A percentile compares a stretch with the other conserved stretches of the same genome.
These are phyloP conservation scores for Bombus fervidus DNA, from an alignment of 1,140 invertebrate genomes.

Conservation along the genomic window DNA sequence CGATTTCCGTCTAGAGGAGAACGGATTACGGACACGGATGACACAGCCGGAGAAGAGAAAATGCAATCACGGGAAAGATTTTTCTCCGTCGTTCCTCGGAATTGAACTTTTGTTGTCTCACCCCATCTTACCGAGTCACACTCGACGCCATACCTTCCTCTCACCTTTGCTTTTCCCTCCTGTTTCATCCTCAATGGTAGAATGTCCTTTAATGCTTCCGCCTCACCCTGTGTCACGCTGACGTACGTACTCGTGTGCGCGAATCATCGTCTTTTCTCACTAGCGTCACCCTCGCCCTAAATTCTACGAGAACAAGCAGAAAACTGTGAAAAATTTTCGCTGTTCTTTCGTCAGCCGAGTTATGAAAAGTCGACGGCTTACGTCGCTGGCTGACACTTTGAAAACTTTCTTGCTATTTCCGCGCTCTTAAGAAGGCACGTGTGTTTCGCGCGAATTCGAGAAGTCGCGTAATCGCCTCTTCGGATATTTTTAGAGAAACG, in stretches of 20 bases:
- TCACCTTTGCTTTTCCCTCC: conserved; percentile 40
- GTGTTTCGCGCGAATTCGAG: neutral
- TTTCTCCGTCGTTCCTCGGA: conserved; percentile 73
- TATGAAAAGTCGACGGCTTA: conserved; percentile 3
- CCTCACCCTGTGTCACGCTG: neutral
- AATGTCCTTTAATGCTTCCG: conserved; percentile 32
- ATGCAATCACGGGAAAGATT: conserved; percentile 74
- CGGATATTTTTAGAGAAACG: neutral
- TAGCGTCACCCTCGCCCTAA: too few relatives aligned
- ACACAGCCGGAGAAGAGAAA: conserved; percentile 50
- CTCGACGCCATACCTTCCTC: neutral
- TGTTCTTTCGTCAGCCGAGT: neutral
- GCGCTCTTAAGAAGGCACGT: neutral
- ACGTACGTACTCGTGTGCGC: neutral
- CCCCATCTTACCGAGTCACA: conserved; percentile 47
- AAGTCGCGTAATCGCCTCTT: neutral
- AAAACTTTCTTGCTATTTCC: conserved; percentile 4
- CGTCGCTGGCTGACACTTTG: neutral
- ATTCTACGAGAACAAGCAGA: neutral
- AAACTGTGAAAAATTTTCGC: neutral
- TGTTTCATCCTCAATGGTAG: conserved; percentile 21
- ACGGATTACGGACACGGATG: conserved; percentile 25
- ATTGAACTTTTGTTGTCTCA: conserved; percentile 78
- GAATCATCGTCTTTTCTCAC: neutral
- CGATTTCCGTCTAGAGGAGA: neutral